Evolutionary conservation across 2,797 vertebrate genomes (phyloP).

Genomic region (Kryptolebias ocellatus): DNA sequence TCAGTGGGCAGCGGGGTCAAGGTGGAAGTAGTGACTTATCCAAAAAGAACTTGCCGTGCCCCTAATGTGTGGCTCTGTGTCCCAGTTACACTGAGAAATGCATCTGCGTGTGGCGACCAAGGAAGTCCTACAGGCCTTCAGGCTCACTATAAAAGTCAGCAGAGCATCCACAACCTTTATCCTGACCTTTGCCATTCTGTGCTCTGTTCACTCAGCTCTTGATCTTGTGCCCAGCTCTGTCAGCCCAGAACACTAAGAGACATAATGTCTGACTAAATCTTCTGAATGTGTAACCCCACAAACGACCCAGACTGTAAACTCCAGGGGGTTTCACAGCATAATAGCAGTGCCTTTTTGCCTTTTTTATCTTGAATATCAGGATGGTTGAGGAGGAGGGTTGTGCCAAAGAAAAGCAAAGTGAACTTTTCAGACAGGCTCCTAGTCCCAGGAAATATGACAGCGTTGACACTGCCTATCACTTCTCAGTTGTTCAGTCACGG

Average conservation of each 20-base stretch:
- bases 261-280: constrained; percentile 31
- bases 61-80: constrained; percentile 40
- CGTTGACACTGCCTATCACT: constrained; percentile 60
- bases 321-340: constrained; percentile 12
- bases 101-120: constrained; percentile 17
- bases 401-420: constrained; percentile 31
- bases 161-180: constrained; percentile 34
- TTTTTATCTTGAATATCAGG: constrained; percentile 27
- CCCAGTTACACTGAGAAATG: constrained; percentile 30
- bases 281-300: constrained; percentile 30
- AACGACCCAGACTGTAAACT: constrained; percentile 4
- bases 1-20: constrained; percentile 38
- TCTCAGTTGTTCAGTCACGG: constrained; percentile 50
- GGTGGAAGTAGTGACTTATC: constrained; percentile 38
- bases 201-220: constrained; percentile 27
- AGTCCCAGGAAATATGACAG: constrained; percentile 53
- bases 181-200: constrained; percentile 49
- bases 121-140: constrained; percentile 34
- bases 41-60: not conserved
- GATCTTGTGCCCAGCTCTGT: constrained; percentile 31
- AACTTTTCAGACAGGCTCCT: constrained; percentile 36
- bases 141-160: constrained; percentile 44
- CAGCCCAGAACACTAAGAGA: constrained; percentile 25
- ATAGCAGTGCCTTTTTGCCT: constrained; percentile 16
- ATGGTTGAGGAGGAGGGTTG: constrained; percentile 41